Base-by-base conservation (phyloP, 2,888 invertebrate species). In the Tetrapedia diversipes region DNA sequence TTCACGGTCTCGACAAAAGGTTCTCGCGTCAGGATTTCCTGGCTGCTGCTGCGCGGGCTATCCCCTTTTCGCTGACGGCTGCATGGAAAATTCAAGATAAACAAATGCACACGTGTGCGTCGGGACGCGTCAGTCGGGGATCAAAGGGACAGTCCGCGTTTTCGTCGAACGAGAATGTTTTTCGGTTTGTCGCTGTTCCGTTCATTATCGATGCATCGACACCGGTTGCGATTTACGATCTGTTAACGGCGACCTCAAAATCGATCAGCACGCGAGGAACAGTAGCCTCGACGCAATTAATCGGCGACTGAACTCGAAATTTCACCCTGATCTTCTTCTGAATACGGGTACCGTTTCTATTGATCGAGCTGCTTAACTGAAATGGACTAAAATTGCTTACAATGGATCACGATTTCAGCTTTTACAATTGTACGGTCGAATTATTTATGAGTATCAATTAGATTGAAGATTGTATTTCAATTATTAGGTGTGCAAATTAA, bases 141-240 rank as follows among this genome's bases (percentile, higher is more conserved):
- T 68, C 77, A 68, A 77, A 77, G 64, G 47, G 45, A 47, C 10
- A n/a, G n/a, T n/a, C 27, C 51, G 3, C 16, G 34, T 32, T 16
- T 49, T 65, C 24, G 27, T 11, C 4, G 39, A 47, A 32, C 16
- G 77, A 59, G 76, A 76, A 67, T 67, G 76, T 75, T 77, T 75
- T 76, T 49, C 45, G 45, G 47, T 8, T 51, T 39, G 14, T n/a
- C 45, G 11, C 54, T 39, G 77, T 77, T 63, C 60, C 47, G 43
- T 77, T 79, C 79, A 80, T 80, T 79, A 80, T 79, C 80, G 63
- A 59, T 63, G 66, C 67, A 74, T 59, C 79, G 79, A 64, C 65
- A 61, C 41, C 4, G 45, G 22, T 19, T 24, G 45, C 67, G 66
- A 79, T 77, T 83, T 75, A 84, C 81, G n/a, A 78, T 66, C 73